phyloP scores from a whole-genome alignment of 2,113 vertebrate species.

The Epinephelus lanceolatus region DNA sequence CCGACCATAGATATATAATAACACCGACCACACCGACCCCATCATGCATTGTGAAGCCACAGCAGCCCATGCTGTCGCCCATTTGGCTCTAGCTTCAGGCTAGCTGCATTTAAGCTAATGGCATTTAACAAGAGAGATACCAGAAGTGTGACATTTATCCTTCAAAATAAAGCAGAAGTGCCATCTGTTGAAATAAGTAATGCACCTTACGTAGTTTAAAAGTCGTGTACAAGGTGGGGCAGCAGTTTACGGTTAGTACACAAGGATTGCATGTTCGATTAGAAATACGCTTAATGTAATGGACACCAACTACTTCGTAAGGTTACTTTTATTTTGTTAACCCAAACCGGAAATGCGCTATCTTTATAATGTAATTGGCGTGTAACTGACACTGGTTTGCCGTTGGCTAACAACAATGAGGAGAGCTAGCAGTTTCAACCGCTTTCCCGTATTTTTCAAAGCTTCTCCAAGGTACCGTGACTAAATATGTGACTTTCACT shows the following conservation, averaged over 20 bases:
- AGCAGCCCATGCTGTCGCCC: background rate
- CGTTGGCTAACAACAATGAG: slow-evolving; percentile 54
- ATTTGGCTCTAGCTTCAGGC: background rate
- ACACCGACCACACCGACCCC: background rate
- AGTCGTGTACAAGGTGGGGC: accelerated
- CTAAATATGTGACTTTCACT: accelerated
- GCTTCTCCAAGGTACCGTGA: slow-evolving; percentile 38
- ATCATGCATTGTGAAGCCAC: background rate
- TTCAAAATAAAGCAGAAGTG: background rate
- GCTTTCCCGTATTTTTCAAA: background rate
- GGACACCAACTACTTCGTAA: accelerated
- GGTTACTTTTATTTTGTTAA: background rate
- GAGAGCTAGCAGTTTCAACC: background rate
- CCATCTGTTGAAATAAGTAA: accelerated
- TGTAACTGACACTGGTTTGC: background rate
- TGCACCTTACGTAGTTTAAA: accelerated
- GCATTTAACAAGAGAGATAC: background rate
- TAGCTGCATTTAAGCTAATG: background rate
- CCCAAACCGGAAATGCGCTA: background rate
- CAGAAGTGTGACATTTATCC: accelerated
- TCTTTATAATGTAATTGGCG: accelerated
- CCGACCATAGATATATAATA: no score
- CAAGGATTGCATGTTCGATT: accelerated
- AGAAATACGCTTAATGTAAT: accelerated
- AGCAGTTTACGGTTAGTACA: accelerated